Conservation (phyloP, 2,888 invertebrate genomes). For the Timema cristinae region DNA sequence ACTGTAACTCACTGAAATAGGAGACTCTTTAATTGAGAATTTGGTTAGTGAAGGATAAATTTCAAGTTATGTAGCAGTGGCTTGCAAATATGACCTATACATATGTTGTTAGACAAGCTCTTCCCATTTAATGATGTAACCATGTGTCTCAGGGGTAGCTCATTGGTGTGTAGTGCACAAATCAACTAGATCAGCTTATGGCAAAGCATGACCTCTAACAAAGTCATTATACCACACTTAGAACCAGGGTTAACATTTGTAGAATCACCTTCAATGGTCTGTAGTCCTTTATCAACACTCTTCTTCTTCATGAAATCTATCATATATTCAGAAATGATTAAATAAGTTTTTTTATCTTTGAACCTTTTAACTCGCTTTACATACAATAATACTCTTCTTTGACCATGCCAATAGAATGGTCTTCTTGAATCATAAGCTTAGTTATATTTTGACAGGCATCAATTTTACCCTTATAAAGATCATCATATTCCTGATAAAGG, state of each 20-base stretch:
- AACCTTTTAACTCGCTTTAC: background rate
- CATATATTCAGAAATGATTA: conserved; percentile 15
- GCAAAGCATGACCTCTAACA: background rate
- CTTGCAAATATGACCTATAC: no score
- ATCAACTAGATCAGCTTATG: background rate
- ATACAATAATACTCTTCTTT: conserved; percentile 10
- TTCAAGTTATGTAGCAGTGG: no score
- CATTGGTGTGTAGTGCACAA: background rate
- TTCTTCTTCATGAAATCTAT: conserved; percentile 18
- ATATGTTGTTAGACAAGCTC: no score
- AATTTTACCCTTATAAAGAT: background rate
- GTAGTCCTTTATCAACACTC: conserved; percentile 16
- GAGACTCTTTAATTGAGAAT: no score
- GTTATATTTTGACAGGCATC: conserved; percentile 1
- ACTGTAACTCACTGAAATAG: background rate
- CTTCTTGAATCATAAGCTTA: conserved; percentile 8
- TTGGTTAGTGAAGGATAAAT: no score
- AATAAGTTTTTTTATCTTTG: background rate
- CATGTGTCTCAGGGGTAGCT: no score
- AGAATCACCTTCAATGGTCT: conserved; percentile 9
- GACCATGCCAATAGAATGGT: conserved; percentile 16
- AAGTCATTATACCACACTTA: background rate
- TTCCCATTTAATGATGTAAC: no score
- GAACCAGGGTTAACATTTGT: background rate
- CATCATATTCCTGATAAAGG: no score